These are phyloP conservation scores for Castor canadensis DNA, from an alignment of 2,113 vertebrate species.

Conservation along the genomic window DNA sequence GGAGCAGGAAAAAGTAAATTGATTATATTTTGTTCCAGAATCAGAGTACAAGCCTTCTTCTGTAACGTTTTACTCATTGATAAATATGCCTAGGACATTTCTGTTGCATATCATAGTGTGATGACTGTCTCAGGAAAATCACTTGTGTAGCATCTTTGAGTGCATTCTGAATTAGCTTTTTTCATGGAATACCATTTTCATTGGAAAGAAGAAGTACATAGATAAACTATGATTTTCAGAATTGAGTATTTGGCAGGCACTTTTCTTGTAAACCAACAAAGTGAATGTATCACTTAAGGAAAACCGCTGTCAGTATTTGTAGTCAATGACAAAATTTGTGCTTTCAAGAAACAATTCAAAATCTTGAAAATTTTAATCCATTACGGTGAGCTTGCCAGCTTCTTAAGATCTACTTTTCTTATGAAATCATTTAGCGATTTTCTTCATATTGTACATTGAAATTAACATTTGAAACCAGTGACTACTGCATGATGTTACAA, in stretches of 20 bases:
- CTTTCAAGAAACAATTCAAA: background rate
- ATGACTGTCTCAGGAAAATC: background rate
- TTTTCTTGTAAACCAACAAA: constrained; percentile 2
- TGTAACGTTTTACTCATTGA: background rate
- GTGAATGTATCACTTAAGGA: background rate
- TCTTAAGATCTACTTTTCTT: background rate
- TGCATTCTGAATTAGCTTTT: background rate
- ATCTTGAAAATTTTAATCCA: background rate
- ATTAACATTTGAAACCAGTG: background rate
- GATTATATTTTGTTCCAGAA: background rate
- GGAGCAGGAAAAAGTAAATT: background rate
- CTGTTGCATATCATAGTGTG: background rate
- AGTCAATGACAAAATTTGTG: background rate
- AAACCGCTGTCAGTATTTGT: background rate
- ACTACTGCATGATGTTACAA: background rate
- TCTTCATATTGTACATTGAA: background rate
- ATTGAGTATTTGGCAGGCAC: background rate
- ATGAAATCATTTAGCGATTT: background rate
- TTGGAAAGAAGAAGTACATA: background rate
- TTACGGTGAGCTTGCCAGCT: background rate
- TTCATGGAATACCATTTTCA: background rate
- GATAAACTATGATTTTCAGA: background rate
- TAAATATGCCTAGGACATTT: background rate
- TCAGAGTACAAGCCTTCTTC: background rate
- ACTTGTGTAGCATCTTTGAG: background rate